phyloP scores from a whole-genome alignment of 2,888 invertebrate species.

The Folsomia candida region DNA sequence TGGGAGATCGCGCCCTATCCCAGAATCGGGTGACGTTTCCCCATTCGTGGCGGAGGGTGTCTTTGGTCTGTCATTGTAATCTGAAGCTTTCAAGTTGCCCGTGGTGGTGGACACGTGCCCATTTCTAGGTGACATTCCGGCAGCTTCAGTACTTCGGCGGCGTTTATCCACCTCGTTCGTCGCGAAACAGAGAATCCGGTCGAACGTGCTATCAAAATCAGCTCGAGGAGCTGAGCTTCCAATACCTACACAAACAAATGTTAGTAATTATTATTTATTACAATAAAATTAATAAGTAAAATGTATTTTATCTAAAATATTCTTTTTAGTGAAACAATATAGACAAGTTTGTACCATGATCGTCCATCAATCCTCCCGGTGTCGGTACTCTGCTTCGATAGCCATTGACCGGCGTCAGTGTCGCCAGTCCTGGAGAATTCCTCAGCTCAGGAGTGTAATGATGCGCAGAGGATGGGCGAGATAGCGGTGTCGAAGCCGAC shows the following conservation, averaged over 20 bases:
- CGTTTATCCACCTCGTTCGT: slow-evolving; percentile 80
- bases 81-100: slow-evolving; percentile 13
- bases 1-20: slow-evolving; percentile 62
- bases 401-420: slow-evolving; percentile 8
- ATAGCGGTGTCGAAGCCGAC: slow-evolving; percentile 31
- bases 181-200: slow-evolving; percentile 87
- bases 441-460: slow-evolving; percentile 19
- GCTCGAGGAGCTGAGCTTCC: neutral
- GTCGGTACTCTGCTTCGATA: slow-evolving; percentile 29
- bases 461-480: slow-evolving; percentile 44
- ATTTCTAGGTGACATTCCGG: slow-evolving; percentile 36
- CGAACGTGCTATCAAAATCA: slow-evolving; percentile 70
- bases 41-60: slow-evolving; percentile 58
- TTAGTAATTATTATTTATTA: too few relatives aligned
- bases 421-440: slow-evolving; percentile 12
- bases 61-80: slow-evolving; percentile 46
- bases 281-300: neutral
- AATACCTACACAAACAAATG: neutral
- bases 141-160: slow-evolving; percentile 72
- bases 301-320: neutral
- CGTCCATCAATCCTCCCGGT: slow-evolving; percentile 28
- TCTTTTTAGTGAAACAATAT: neutral
- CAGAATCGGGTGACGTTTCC: slow-evolving; percentile 83
- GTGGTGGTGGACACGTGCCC: slow-evolving; percentile 27
- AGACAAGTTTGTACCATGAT: slow-evolving; percentile 21